Conservation (phyloP, 2,888 invertebrate species). For the Pandemis cinnamomeana region DNA sequence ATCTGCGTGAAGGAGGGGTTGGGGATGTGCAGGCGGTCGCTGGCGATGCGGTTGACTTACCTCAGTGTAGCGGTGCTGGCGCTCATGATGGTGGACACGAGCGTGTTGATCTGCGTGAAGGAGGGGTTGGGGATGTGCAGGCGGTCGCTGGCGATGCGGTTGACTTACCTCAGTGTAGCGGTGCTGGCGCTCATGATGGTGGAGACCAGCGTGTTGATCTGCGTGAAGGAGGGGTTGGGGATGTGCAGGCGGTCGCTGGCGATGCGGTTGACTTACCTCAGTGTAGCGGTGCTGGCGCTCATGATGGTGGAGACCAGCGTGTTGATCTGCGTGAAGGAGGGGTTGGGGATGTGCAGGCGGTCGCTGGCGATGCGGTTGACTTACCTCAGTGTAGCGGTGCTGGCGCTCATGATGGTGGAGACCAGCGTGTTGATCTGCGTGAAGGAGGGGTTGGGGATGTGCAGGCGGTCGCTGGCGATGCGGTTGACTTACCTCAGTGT, state of each 20-base stretch:
- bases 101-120: slow-evolving; percentile 97
- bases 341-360: slow-evolving; percentile 97
- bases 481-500: slow-evolving; percentile 97
- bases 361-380: slow-evolving; percentile 97
- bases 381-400: slow-evolving; percentile 97
- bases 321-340: slow-evolving; percentile 98
- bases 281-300: slow-evolving; percentile 98
- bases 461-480: slow-evolving; percentile 96
- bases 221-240: slow-evolving; percentile 97
- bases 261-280: slow-evolving; percentile 96
- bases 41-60: slow-evolving; percentile 97
- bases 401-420: slow-evolving; percentile 99
- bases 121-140: slow-evolving; percentile 98
- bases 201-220: slow-evolving; percentile 98
- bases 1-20: slow-evolving; percentile 99
- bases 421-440: slow-evolving; percentile 98
- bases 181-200: slow-evolving; percentile 99
- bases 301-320: slow-evolving; percentile 98
- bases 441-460: slow-evolving; percentile 98
- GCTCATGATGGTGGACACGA: slow-evolving; percentile 99
- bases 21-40: slow-evolving; percentile 96
- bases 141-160: slow-evolving; percentile 96
- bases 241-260: slow-evolving; percentile 97
- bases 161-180: slow-evolving; percentile 96
- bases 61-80: slow-evolving; percentile 97